A percentile compares a stretch with the other conserved stretches of the same genome.
phyloP scores from a whole-genome alignment of 2,797 vertebrate species.

The Synaphobranchus kaupii region DNA sequence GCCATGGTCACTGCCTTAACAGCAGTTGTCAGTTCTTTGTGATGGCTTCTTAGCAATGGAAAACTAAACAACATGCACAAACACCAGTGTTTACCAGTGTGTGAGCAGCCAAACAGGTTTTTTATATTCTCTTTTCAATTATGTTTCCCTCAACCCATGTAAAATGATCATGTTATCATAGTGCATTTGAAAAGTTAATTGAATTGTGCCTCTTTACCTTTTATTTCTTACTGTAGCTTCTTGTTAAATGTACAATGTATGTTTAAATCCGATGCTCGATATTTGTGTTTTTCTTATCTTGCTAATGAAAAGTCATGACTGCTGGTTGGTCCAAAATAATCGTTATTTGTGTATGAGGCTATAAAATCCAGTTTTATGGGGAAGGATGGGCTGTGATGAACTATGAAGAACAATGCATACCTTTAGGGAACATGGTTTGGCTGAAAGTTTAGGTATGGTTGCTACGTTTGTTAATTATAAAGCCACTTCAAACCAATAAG shows the following conservation, averaged over 20 bases:
- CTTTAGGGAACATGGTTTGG: not conserved
- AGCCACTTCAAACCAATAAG: not conserved
- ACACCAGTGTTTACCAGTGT: not conserved
- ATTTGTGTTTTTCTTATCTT: not conserved
- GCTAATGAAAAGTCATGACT: not conserved
- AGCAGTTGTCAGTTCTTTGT: constrained; percentile 35
- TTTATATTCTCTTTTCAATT: not conserved
- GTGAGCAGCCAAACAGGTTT: not conserved
- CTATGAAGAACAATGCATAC: not conserved
- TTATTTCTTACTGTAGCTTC: not conserved
- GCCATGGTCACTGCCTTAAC: constrained; percentile 41
- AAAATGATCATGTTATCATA: not conserved
- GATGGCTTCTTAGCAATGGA: not conserved
- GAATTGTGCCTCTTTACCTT: not conserved
- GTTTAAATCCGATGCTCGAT: too few relatives aligned
- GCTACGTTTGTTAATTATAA: not conserved
- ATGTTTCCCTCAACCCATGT: not conserved
- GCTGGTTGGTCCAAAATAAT: not conserved
- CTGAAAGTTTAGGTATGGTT: not conserved
- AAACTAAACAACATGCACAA: not conserved
- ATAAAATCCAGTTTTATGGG: not conserved
- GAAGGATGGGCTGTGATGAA: not conserved
- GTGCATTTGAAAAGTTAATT: not conserved
- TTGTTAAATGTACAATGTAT: not conserved
- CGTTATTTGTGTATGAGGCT: not conserved